A percentile compares a stretch with the other conserved stretches of the same genome.
These are phyloP conservation scores for Xenops minutus DNA, from an alignment of 2,797 vertebrate genomes.

Conservation along the genomic window DNA sequence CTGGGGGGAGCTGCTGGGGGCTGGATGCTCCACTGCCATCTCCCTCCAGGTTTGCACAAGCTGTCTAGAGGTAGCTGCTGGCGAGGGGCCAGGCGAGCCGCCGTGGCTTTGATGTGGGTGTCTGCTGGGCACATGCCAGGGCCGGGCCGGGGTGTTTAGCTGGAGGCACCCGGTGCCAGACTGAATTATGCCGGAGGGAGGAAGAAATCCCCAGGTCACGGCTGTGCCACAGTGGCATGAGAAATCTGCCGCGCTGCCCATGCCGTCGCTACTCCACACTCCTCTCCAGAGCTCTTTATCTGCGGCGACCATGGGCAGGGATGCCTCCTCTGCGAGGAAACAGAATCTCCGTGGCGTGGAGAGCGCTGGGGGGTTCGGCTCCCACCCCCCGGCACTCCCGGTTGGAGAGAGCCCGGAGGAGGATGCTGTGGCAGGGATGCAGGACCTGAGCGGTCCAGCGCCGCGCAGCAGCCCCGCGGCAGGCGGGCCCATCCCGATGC, in stretches of 20 bases:
- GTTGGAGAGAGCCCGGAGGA: neutral
- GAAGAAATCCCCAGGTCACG: conserved; percentile 10
- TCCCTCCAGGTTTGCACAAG: conserved; percentile 16
- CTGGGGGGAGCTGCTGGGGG: neutral
- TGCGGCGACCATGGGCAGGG: neutral
- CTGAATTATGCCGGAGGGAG: neutral
- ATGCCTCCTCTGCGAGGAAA: neutral
- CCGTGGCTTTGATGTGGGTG: conserved; percentile 38
- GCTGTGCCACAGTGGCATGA: neutral
- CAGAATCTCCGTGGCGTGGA: neutral
- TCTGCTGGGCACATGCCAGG: conserved; percentile 51
- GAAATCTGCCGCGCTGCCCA: neutral
- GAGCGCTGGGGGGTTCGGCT: neutral
- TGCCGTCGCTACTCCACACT: neutral
- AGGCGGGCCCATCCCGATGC: neutral
- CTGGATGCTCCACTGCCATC: neutral
- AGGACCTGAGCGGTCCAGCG: neutral
- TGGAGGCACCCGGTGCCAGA: conserved; percentile 33
- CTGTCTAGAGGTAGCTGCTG: conserved; percentile 32
- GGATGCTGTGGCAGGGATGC: neutral
- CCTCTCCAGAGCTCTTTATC: neutral
- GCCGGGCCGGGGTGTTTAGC: neutral
- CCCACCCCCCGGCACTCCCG: neutral
- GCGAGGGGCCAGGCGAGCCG: neutral
- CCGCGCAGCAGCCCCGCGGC: neutral